Evolutionary conservation across 2,113 vertebrate species (phyloP).

Genomic region (Rhinogobius similis): DNA sequence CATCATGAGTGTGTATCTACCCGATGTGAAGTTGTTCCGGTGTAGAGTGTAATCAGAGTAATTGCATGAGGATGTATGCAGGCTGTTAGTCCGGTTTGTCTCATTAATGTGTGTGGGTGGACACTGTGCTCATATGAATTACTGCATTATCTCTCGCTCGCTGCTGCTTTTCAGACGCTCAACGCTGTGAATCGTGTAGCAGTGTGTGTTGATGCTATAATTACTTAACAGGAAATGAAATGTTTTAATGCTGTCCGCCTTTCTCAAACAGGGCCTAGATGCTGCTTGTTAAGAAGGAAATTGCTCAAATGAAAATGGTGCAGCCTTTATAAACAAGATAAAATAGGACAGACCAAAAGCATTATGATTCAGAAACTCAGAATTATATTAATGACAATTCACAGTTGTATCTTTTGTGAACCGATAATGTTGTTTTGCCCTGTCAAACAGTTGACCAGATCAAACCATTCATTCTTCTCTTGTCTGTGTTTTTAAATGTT

Average conservation of each 20-base stretch:
- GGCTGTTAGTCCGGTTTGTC: background rate
- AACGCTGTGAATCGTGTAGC: background rate
- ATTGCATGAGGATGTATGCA: background rate
- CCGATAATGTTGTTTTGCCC: background rate
- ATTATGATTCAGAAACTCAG: background rate
- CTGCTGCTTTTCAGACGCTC: background rate
- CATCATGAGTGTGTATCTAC: background rate
- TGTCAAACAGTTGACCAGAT: background rate
- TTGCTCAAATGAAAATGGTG: background rate
- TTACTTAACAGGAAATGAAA: conserved; percentile 11
- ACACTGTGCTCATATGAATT: conserved; percentile 1
- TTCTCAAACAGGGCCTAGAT: background rate
- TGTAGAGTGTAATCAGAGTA: background rate
- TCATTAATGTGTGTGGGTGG: conserved; percentile 6
- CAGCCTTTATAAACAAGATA: background rate
- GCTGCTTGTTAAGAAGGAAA: background rate
- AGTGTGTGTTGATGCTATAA: background rate
- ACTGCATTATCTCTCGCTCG: conserved; percentile 1
- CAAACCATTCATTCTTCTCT: too few species aligned
- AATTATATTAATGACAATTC: background rate
- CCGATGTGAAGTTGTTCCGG: background rate
- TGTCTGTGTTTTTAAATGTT: background rate
- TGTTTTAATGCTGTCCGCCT: background rate
- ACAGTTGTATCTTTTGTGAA: background rate
- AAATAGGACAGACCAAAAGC: background rate